These are phyloP conservation scores for Drosophila ercepeae DNA, from an alignment of 1,140 invertebrate genomes.

Conservation along the genomic window DNA sequence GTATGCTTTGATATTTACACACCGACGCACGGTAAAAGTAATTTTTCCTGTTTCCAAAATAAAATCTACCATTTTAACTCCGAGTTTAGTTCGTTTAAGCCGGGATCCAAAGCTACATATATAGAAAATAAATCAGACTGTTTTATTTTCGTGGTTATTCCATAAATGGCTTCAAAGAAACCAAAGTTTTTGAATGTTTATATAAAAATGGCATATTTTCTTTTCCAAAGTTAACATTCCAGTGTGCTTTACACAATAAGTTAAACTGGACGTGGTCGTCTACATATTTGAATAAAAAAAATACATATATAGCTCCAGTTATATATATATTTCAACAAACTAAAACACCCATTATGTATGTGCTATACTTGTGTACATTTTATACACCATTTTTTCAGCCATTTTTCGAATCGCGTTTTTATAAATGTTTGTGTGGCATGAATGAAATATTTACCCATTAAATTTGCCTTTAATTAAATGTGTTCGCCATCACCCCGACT, in stretches of 20 bases:
- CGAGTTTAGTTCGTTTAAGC: neutral
- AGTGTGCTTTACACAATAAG: neutral
- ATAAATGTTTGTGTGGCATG: conserved; percentile 22
- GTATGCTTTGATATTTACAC: conserved; percentile 51
- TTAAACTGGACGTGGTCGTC: neutral
- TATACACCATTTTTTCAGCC: conserved; percentile 24
- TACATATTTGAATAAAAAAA: neutral
- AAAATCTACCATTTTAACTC: conserved; percentile 65
- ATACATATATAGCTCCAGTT: neutral
- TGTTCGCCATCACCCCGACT: conserved; percentile 22
- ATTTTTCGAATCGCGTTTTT: conserved; percentile 11
- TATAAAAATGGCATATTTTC: neutral
- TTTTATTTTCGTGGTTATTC: neutral
- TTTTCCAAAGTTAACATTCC: neutral
- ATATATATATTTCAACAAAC: neutral
- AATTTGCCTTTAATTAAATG: conserved; percentile 82
- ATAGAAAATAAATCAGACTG: neutral
- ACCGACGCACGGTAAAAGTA: conserved; percentile 30
- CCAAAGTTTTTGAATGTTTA: neutral
- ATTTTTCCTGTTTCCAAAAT: conserved; percentile 44
- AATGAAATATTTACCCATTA: conserved; percentile 82
- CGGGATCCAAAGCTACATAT: neutral
- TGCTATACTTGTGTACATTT: conserved; percentile 4
- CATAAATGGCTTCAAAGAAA: neutral
- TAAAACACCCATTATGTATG: neutral